These are phyloP conservation scores for Pavo muticus DNA, from an alignment of 2,113 vertebrate genomes.

Conservation along the genomic window DNA sequence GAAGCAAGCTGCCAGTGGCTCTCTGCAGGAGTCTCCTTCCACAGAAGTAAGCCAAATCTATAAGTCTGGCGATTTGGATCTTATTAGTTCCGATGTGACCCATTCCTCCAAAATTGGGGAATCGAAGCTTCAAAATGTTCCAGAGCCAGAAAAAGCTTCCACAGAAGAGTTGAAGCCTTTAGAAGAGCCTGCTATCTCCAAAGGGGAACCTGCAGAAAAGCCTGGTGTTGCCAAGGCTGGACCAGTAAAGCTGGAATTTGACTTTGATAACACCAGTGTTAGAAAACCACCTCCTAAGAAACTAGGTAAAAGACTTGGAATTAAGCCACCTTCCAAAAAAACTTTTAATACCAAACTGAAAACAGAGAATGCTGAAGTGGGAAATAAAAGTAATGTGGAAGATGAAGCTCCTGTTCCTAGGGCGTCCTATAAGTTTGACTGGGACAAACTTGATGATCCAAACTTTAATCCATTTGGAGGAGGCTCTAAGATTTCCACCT, in stretches of 20 bases:
- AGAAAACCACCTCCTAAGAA: conserved; percentile 78
- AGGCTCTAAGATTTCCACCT: conserved; percentile 68
- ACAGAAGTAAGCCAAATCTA: not conserved
- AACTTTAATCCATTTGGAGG: conserved; percentile 81
- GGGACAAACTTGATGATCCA: conserved; percentile 81
- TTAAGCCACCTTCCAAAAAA: conserved; percentile 72
- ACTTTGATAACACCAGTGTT: conserved; percentile 77
- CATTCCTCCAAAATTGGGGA: conserved; percentile 70
- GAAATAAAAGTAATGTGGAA: not conserved
- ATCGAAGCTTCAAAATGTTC: conserved; percentile 71
- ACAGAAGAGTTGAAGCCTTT: not conserved
- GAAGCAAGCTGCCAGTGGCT: not conserved
- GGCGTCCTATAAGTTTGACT: conserved; percentile 76
- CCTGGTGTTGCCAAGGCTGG: conserved; percentile 10
- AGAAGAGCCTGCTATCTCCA: not conserved
- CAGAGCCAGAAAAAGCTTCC: conserved; percentile 2
- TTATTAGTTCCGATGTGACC: conserved; percentile 61
- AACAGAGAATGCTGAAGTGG: not conserved
- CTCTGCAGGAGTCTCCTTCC: not conserved
- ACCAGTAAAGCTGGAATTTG: conserved; percentile 84
- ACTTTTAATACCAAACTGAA: not conserved
- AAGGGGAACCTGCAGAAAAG: not conserved
- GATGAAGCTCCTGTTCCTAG: conserved; percentile 56
- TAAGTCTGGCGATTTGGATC: conserved; percentile 67
- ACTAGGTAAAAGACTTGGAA: conserved; percentile 75